A percentile compares a stretch with the other conserved stretches of the same genome.
Conservation (phyloP, 2,797 vertebrate species). For the Schizothorax lantsangensis region DNA sequence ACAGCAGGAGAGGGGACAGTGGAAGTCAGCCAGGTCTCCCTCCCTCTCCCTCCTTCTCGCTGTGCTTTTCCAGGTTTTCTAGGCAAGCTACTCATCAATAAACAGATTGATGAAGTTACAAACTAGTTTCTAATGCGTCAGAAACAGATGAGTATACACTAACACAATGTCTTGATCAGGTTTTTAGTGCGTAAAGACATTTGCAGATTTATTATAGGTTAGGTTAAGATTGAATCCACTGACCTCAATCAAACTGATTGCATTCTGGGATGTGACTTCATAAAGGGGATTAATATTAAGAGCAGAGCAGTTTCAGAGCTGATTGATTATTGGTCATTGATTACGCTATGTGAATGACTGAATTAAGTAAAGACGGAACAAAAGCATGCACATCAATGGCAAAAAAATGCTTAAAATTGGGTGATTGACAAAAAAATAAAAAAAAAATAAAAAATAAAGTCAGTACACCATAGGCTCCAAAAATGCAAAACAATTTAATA, state of each 20-base stretch:
- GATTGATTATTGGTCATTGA: constrained; percentile 34
- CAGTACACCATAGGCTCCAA: neutral
- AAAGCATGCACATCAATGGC: too few species aligned
- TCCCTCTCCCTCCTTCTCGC: constrained; percentile 4
- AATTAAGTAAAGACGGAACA: neutral
- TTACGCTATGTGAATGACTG: neutral
- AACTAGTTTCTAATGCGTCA: neutral
- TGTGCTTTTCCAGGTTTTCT: constrained; percentile 17
- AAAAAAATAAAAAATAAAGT: neutral
- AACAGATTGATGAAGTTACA: neutral
- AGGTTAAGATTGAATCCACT: neutral
- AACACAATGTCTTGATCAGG: neutral
- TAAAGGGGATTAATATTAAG: neutral
- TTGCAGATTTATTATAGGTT: neutral
- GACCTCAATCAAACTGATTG: neutral
- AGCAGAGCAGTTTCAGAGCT: neutral
- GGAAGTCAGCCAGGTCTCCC: constrained; percentile 18
- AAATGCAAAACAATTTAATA: too few species aligned
- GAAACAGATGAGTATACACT: neutral
- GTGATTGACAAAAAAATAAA: neutral
- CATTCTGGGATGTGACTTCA: neutral
- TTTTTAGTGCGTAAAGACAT: neutral
- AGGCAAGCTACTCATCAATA: neutral
- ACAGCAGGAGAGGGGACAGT: constrained; percentile 40
- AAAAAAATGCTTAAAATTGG: neutral